A percentile compares a stretch with the other conserved stretches of the same genome.
Conservation (phyloP, 2,797 vertebrate genomes). For the Bovichtus diacanthus region DNA sequence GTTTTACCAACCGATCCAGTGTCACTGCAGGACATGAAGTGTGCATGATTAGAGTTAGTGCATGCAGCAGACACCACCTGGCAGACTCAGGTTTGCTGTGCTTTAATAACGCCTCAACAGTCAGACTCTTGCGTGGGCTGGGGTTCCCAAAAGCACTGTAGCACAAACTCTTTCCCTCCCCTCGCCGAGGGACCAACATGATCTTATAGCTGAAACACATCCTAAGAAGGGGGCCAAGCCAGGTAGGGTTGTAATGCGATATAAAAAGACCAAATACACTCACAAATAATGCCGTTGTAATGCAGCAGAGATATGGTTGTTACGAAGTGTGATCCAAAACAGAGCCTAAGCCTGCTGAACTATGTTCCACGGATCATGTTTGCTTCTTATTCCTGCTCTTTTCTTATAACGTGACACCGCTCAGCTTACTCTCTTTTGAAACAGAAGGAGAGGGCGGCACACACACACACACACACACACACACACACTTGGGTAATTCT, state of each 20-base stretch:
- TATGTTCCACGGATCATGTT: constrained; percentile 29
- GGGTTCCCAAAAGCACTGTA: not conserved
- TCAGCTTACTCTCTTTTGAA: constrained; percentile 65
- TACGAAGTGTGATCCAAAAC: constrained; percentile 27
- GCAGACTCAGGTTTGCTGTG: too few species aligned
- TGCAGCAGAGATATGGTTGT: constrained; percentile 28
- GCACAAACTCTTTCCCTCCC: constrained; percentile 23
- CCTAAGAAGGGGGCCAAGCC: not conserved
- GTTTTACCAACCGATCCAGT: too few species aligned
- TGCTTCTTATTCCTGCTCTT: constrained; percentile 34
- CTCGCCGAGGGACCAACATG: constrained; percentile 24
- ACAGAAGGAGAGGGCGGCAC: constrained; percentile 33
- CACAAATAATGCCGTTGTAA: constrained; percentile 49
- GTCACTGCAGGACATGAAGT: too few species aligned
- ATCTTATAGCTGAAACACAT: constrained; percentile 22
- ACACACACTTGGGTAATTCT: constrained; percentile 32
- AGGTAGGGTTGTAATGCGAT: constrained; percentile 26
- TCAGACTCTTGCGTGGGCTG: not conserved
- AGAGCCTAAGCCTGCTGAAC: constrained; percentile 19
- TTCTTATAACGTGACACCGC: constrained; percentile 51
- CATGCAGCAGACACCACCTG: too few species aligned
- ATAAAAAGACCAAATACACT: constrained; percentile 40
- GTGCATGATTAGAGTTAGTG: too few species aligned
- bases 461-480: constrained; percentile 20
- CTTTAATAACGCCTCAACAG: constrained; percentile 31